Percentiles rank a stretch among this genome's conserved stretches.
Evolutionary conservation across 2,113 vertebrate genomes (phyloP).

Genomic region (Electrona antarctica): DNA sequence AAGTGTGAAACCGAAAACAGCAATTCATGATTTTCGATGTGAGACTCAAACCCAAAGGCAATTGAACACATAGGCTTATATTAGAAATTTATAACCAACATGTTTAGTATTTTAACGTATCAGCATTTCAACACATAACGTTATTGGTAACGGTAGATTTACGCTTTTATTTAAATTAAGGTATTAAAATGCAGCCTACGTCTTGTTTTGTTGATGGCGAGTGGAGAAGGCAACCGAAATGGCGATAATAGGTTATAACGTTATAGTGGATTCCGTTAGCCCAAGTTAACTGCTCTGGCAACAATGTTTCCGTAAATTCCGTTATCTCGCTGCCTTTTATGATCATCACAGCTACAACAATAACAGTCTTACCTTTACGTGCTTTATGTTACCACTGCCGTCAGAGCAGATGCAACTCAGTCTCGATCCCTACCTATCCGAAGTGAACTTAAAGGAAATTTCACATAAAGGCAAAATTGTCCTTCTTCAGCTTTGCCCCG

Average conservation of each 20-base stretch:
- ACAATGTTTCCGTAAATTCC: conserved; percentile 67
- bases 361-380: conserved; percentile 31
- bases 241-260: conserved; percentile 47
- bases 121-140: no score
- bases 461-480: conserved; percentile 33
- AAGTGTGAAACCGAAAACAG: no score
- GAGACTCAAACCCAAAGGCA: no score
- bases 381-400: conserved; percentile 33
- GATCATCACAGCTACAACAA: conserved; percentile 18
- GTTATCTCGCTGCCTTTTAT: conserved; percentile 51
- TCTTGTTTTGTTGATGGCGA: conserved; percentile 7
- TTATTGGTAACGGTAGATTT: no score
- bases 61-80: no score
- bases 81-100: no score
- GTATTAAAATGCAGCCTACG: not conserved
- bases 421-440: not conserved
- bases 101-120: no score
- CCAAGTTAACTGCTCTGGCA: conserved; percentile 50
- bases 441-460: conserved; percentile 58
- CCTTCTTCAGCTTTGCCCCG: conserved; percentile 37
- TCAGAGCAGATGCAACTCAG: conserved; percentile 10
- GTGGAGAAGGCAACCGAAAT: conserved; percentile 47
- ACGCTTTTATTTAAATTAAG: no score
- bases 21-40: no score
- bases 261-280: conserved; percentile 27